phyloP scores from a whole-genome alignment of 2,888 invertebrate species.

The Poecilus cupreus region DNA sequence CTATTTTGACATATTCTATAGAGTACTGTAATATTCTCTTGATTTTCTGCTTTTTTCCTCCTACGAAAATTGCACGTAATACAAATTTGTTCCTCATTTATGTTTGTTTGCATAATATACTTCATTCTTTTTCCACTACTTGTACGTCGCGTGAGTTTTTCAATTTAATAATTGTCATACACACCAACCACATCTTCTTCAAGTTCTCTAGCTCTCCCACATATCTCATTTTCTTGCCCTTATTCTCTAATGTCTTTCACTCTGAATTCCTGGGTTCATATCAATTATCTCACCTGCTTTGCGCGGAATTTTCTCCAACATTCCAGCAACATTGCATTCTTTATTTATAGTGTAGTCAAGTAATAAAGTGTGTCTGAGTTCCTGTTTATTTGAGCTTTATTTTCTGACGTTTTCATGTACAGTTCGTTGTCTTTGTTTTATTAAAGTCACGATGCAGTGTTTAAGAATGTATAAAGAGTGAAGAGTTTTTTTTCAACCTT shows the following conservation, averaged over 20 bases:
- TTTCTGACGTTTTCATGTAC: constrained; percentile 27
- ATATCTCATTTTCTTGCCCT: neutral
- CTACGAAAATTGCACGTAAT: too few relatives aligned
- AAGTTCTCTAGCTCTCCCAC: neutral
- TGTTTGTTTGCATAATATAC: too few relatives aligned
- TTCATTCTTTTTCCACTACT: too few relatives aligned
- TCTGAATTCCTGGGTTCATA: constrained; percentile 3
- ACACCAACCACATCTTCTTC: neutral
- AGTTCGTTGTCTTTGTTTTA: constrained; percentile 16
- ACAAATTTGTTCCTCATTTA: too few relatives aligned
- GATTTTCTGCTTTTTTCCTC: too few relatives aligned
- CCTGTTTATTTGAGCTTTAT: constrained; percentile 11
- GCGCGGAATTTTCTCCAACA: constrained; percentile 8
- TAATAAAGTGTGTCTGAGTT: constrained; percentile 10
- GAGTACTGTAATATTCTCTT: too few relatives aligned
- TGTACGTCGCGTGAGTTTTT: too few relatives aligned
- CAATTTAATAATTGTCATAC: neutral
- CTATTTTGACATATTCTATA: too few relatives aligned
- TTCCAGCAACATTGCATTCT: constrained; percentile 20
- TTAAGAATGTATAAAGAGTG: constrained; percentile 18
- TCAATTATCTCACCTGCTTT: constrained; percentile 30
- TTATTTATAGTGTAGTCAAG: constrained; percentile 24
- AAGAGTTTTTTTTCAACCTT: neutral
- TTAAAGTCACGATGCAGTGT: constrained; percentile 26
- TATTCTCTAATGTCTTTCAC: neutral